Evolutionary conservation across 1,140 invertebrate genomes (phyloP).

Genomic region (Antheraea pernyi): DNA sequence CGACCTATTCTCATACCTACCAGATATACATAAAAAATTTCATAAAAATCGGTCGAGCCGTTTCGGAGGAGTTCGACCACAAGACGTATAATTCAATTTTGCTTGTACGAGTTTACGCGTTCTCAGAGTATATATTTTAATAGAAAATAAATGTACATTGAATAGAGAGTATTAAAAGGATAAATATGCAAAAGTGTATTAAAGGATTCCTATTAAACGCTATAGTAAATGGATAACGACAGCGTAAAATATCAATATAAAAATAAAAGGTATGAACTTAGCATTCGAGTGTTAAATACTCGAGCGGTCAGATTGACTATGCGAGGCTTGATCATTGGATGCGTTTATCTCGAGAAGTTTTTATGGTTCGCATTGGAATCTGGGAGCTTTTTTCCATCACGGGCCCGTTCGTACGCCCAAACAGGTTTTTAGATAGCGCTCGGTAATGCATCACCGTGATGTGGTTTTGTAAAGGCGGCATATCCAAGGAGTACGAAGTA

Average conservation of each 20-base stretch:
- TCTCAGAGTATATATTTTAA: no score
- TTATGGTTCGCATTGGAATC: slow-evolving; percentile 76
- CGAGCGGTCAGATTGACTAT: slow-evolving; percentile 50
- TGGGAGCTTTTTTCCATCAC: slow-evolving; percentile 69
- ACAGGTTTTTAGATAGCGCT: slow-evolving; percentile 77
- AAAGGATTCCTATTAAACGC: neutral
- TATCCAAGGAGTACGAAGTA: slow-evolving; percentile 62
- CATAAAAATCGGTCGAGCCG: no score
- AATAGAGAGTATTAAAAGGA: neutral
- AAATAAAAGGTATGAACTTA: slow-evolving; percentile 25
- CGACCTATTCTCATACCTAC: no score
- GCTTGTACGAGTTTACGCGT: no score
- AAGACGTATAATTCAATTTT: no score
- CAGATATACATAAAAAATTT: no score
- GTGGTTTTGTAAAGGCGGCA: slow-evolving; percentile 70
- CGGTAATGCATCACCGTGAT: slow-evolving; percentile 73
- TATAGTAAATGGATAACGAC: neutral
- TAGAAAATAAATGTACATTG: neutral
- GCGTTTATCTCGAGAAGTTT: slow-evolving; percentile 73
- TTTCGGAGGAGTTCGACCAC: no score
- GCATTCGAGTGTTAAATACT: slow-evolving; percentile 51
- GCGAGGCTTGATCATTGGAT: slow-evolving; percentile 52
- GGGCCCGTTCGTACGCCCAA: slow-evolving; percentile 64
- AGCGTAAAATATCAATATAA: neutral
- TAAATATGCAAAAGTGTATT: neutral